Evolutionary conservation across 2,888 invertebrate species (phyloP).

Genomic region (Hirtodrosophila alboralis): DNA sequence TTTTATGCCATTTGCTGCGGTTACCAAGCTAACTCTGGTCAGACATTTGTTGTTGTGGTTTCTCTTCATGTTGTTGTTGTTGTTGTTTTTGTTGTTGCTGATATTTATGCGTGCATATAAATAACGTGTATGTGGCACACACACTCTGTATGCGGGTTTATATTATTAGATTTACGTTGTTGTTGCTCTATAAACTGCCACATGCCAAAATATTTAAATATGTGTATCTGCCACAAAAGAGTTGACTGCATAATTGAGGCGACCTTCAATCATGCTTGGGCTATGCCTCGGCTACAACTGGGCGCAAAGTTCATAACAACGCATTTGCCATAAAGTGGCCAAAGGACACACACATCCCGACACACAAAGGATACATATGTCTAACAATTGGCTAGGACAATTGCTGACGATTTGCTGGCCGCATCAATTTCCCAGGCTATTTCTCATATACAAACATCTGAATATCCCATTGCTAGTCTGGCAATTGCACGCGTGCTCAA

Average conservation of each 20-base stretch:
- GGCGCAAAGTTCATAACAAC: slow-evolving; percentile 50
- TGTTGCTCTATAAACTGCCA: slow-evolving; percentile 62
- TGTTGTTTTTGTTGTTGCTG: slow-evolving; percentile 29
- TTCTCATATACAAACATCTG: slow-evolving; percentile 13
- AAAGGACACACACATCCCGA: no score
- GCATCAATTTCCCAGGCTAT: slow-evolving; percentile 49
- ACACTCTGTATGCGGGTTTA: slow-evolving; percentile 65
- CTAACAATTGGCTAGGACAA: slow-evolving; percentile 64
- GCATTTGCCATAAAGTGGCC: slow-evolving; percentile 36
- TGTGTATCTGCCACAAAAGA: slow-evolving; percentile 57
- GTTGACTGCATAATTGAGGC: slow-evolving; percentile 70
- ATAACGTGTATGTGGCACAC: slow-evolving; percentile 64
- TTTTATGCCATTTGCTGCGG: slow-evolving; percentile 77
- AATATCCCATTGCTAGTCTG: slow-evolving; percentile 6
- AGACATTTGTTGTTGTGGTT: slow-evolving; percentile 39
- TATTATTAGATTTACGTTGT: slow-evolving; percentile 73
- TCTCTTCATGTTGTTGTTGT: slow-evolving; percentile 17
- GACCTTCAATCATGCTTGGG: slow-evolving; percentile 58
- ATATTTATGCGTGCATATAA: slow-evolving; percentile 75
- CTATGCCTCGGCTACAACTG: neutral
- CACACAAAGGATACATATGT: no score
- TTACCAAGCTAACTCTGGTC: slow-evolving; percentile 73
- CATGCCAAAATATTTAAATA: slow-evolving; percentile 68
- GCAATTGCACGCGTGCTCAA: slow-evolving; percentile 56
- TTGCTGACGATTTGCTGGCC: slow-evolving; percentile 60